Percentiles rank a stretch among this genome's conserved stretches.
Evolutionary conservation across 2,888 invertebrate species (phyloP).

Genomic region (Amphipoea lucens): DNA sequence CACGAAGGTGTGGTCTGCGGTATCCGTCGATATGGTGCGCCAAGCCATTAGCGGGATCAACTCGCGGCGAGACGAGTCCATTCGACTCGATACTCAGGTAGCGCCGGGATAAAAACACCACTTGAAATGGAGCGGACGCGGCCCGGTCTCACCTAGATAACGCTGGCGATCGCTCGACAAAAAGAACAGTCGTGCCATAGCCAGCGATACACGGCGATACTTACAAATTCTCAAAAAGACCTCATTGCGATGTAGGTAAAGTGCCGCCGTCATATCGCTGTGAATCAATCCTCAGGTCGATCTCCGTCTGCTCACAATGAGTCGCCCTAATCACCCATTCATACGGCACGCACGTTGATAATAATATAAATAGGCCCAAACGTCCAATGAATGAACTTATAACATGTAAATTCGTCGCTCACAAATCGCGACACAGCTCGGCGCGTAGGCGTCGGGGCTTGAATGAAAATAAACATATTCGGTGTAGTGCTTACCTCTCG

Average conservation of each 20-base stretch:
- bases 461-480: constrained; percentile 88
- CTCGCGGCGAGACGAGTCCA: constrained; percentile 74
- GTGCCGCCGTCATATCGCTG: constrained; percentile 66
- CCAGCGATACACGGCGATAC: constrained; percentile 65
- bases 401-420: constrained; percentile 89
- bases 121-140: constrained; percentile 87
- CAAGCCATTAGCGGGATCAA: constrained; percentile 79
- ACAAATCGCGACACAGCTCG: constrained; percentile 88
- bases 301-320: constrained; percentile 72
- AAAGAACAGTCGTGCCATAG: constrained; percentile 70
- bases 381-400: constrained; percentile 88
- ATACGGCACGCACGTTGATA: constrained; percentile 85
- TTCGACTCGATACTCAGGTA: constrained; percentile 82
- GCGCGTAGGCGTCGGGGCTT: constrained; percentile 87
- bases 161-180: constrained; percentile 74
- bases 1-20: constrained; percentile 74
- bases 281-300: constrained; percentile 76
- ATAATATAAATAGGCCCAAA: constrained; percentile 86
- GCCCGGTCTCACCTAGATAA: constrained; percentile 86
- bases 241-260: constrained; percentile 60
- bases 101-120: constrained; percentile 88
- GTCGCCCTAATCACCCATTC: constrained; percentile 85
- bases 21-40: constrained; percentile 69
- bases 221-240: constrained; percentile 65
- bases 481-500: constrained; percentile 83